Conservation (phyloP, 2,113 vertebrate genomes). For the Strix aluco region DNA sequence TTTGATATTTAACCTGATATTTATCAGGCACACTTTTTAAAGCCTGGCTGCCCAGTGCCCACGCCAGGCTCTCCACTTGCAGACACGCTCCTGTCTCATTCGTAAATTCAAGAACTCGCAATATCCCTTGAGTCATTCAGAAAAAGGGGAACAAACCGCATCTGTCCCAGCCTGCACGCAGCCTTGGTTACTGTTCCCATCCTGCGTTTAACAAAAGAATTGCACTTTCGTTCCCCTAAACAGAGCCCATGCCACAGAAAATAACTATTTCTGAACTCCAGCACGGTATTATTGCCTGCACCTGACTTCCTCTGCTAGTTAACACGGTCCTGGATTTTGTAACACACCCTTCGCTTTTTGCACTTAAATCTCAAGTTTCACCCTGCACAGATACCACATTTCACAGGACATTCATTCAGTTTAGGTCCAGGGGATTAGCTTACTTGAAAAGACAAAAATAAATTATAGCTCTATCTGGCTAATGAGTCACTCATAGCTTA, state of each 20-base stretch:
- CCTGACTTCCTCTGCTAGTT: neutral
- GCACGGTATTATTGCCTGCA: neutral
- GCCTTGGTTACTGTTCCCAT: neutral
- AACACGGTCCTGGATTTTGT: neutral
- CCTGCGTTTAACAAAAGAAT: constrained; percentile 23
- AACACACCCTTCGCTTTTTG: neutral
- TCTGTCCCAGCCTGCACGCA: neutral
- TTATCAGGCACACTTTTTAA: neutral
- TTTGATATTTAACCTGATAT: neutral
- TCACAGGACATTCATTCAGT: neutral
- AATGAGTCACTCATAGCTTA: constrained; percentile 24
- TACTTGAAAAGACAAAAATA: constrained; percentile 29
- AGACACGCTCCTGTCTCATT: neutral
- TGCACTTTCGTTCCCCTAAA: constrained; percentile 11
- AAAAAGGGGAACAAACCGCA: constrained; percentile 6
- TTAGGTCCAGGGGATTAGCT: constrained; percentile 27
- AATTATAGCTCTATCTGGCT: constrained; percentile 39
- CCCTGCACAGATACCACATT: neutral
- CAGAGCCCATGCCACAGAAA: neutral
- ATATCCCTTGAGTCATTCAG: constrained; percentile 10
- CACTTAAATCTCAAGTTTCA: neutral
- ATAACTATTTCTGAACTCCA: neutral
- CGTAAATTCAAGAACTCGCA: neutral
- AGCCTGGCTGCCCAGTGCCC: neutral
- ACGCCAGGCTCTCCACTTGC: neutral